Evolutionary conservation across 2,888 invertebrate genomes (phyloP), one percentile per base, ranked within the genome.

Genomic region (Sinohyriopsis cumingii): DNA sequence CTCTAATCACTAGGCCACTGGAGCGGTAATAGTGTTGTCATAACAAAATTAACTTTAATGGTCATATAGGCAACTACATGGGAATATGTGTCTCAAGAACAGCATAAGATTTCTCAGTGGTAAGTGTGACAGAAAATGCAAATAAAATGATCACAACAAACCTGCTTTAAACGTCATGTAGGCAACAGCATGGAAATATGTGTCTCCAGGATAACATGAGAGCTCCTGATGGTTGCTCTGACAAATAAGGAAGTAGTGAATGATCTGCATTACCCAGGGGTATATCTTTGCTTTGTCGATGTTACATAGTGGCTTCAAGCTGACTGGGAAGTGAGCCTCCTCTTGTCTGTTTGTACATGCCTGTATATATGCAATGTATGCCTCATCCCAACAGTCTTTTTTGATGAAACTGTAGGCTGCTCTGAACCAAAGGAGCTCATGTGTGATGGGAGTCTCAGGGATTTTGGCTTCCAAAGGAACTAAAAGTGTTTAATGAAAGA

Each of bases 51-150:
- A 25, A 25, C 1, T 28, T 28, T 28, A 28, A 28, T 28, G 28
- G 5, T 28, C 5, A 5, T 28, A 5, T 28, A 28, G 28, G 28
- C 28, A 28, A 28, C 28, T 5, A 5, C 25, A 72, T 85, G 84
- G 19, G 83, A 60, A 65, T 82, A 85, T 22, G 78, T 77, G 71
- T 85, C 83, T 22, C 75, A 78, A 33, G 28, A 9, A 33, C 9
- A 33, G 9, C 0, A 33, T 33, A 1, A 33, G 0, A 33, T 33
- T 28, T 28, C 33, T 33, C 33, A 5, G 4, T 7, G 7, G 33
- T 0, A 9, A 33, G 1, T 33, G 33, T 33, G 9, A 33, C 28
- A 28, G 33, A 33, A 33, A 33, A 33, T 33, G 33, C 3, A 33
- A 33, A 33, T 33, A 33, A 9, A 9, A 33, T 7, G 9, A 33